Evolutionary conservation across 2,888 invertebrate genomes (phyloP).

Genomic region (Meteorus cinctellus): DNA sequence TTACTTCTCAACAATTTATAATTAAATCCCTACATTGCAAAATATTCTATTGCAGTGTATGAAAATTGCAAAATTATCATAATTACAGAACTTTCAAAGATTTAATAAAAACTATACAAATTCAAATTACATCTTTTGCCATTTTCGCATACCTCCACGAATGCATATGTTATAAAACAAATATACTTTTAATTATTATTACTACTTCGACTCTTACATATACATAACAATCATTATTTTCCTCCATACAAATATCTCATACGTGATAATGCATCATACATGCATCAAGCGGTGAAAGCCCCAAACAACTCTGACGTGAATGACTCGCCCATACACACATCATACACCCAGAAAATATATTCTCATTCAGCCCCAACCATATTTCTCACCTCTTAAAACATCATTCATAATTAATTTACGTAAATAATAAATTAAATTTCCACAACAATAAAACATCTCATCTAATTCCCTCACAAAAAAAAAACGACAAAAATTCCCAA

Average conservation of each 20-base stretch:
- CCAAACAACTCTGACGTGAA: background rate
- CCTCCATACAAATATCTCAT: background rate
- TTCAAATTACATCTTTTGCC: slow-evolving; percentile 10
- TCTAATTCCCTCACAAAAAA: background rate
- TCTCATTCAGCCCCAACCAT: background rate
- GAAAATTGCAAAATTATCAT: slow-evolving; percentile 3
- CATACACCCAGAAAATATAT: background rate
- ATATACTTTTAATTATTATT: slow-evolving; percentile 15
- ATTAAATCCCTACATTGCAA: background rate
- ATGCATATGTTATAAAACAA: background rate
- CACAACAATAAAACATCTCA: background rate
- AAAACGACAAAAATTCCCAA: background rate
- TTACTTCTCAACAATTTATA: background rate
- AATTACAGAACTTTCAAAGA: background rate
- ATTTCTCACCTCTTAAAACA: background rate
- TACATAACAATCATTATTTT: background rate
- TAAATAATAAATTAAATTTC: background rate
- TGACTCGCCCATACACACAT: slow-evolving; percentile 2
- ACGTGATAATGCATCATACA: background rate
- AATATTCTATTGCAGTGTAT: background rate
- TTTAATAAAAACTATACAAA: slow-evolving; percentile 6
- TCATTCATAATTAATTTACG: background rate
- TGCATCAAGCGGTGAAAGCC: background rate
- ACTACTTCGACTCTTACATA: background rate
- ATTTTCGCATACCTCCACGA: slow-evolving; percentile 2